These are phyloP conservation scores for Sphaeramia orbicularis DNA, from an alignment of 2,797 vertebrate species.

Conservation along the genomic window DNA sequence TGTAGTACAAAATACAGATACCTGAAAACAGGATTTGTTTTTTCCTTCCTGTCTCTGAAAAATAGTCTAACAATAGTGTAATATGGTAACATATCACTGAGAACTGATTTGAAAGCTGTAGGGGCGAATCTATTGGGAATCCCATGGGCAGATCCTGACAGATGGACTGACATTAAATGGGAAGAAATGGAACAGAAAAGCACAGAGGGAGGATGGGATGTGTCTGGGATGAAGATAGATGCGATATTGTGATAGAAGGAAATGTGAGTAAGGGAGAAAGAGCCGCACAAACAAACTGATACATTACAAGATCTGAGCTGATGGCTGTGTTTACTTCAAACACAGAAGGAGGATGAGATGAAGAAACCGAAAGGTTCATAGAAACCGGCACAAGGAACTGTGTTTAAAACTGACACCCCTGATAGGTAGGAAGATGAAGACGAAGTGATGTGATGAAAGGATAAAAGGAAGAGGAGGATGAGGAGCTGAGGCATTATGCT, in stretches of 20 bases:
- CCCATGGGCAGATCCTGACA: slow-evolving; percentile 36
- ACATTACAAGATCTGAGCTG: slow-evolving; percentile 53
- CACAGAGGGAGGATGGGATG: slow-evolving; percentile 46
- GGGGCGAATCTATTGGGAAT: slow-evolving; percentile 19
- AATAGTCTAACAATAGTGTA: too few relatives aligned
- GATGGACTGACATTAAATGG: slow-evolving; percentile 56
- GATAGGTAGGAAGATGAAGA: slow-evolving; percentile 42
- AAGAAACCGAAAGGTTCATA: slow-evolving; percentile 17
- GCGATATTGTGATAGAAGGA: slow-evolving; percentile 44
- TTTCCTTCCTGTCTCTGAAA: too few relatives aligned
- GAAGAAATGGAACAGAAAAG: slow-evolving; percentile 44
- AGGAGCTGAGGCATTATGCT: slow-evolving; percentile 23
- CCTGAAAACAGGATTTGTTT: too few relatives aligned
- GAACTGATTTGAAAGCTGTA: slow-evolving; percentile 5
- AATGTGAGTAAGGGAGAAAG: slow-evolving; percentile 43
- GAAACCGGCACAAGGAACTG: slow-evolving; percentile 19
- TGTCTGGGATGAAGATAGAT: slow-evolving; percentile 71
- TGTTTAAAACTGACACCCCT: slow-evolving; percentile 40
- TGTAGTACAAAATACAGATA: too few relatives aligned
- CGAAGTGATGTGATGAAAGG: slow-evolving; percentile 36
- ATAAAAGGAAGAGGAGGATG: slow-evolving; percentile 19
- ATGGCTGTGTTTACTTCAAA: slow-evolving; percentile 39
- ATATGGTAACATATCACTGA: slow-evolving; percentile 7
- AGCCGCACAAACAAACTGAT: slow-evolving; percentile 64
- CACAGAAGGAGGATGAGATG: slow-evolving; percentile 35